These are phyloP conservation scores for Nomada ferruginata DNA, from an alignment of 2,888 invertebrate species.

Conservation along the genomic window DNA sequence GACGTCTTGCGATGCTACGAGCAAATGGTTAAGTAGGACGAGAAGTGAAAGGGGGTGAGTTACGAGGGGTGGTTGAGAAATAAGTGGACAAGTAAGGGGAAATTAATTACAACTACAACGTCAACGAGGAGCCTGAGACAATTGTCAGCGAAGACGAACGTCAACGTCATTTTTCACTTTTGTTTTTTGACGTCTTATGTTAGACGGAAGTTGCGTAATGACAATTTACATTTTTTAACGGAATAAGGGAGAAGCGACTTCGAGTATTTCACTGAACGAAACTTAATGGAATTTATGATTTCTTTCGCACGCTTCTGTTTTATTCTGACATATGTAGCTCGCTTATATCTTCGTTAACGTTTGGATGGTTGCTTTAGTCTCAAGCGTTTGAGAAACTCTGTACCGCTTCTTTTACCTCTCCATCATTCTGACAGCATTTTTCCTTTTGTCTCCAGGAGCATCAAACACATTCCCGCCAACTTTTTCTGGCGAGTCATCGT, in stretches of 20 bases:
- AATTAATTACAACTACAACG: slow-evolving; percentile 46
- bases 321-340: not conserved
- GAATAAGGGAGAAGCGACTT: not conserved
- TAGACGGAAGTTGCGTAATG: not conserved
- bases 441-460: not conserved
- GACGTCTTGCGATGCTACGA: slow-evolving; percentile 15
- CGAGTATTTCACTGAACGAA: not conserved
- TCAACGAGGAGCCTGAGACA: not conserved
- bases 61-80: not conserved
- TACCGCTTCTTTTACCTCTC: not conserved
- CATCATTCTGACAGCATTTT: no score
- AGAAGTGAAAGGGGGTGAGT: not conserved
- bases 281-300: not conserved
- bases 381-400: not conserved
- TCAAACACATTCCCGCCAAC: no score
- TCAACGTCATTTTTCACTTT: not conserved
- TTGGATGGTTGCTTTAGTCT: not conserved
- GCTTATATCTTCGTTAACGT: not conserved
- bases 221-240: not conserved
- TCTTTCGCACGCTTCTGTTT: not conserved
- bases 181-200: slow-evolving; percentile 1
- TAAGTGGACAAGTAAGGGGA: slow-evolving; percentile 22
- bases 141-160: slow-evolving; percentile 24
- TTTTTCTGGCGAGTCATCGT: not conserved
- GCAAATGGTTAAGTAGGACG: slow-evolving; percentile 33